These are phyloP conservation scores for Psammodynastes pulverulentus DNA, from an alignment of 2,113 vertebrate species.

Conservation along the genomic window DNA sequence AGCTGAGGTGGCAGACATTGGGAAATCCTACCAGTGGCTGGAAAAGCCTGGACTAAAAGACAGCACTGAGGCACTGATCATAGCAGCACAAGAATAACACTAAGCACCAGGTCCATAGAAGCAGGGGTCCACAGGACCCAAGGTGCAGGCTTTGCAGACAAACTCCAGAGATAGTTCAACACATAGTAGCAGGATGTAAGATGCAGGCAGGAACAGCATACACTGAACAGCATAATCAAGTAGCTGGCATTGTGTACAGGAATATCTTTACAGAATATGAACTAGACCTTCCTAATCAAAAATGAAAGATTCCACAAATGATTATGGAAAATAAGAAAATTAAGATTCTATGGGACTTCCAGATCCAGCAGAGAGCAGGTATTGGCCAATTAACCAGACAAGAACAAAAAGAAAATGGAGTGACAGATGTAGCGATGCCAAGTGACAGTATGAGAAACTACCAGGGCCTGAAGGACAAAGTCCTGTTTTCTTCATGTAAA, in stretches of 20 bases:
- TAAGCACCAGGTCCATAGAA: neutral
- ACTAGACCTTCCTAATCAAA: neutral
- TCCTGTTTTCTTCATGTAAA: neutral
- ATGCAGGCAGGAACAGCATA: neutral
- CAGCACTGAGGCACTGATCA: neutral
- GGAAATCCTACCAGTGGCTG: neutral
- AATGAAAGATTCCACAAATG: neutral
- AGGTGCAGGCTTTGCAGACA: neutral
- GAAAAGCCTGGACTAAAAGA: neutral
- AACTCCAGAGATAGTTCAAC: neutral
- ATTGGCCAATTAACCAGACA: neutral
- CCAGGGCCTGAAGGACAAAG: neutral
- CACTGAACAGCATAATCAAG: neutral
- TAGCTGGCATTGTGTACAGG: neutral
- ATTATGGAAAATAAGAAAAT: neutral
- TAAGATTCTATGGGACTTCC: neutral
- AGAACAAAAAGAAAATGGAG: neutral
- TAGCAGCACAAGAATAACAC: no score
- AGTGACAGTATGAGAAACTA: neutral
- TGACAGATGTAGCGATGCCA: neutral
- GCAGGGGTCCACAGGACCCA: neutral
- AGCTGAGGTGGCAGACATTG: neutral
- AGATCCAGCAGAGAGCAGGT: neutral
- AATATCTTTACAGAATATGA: neutral
- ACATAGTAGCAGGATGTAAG: neutral